Evolutionary conservation across 2,113 vertebrate species (phyloP), one percentile per base, ranked within the genome.

Genomic region (Paradoxurus hermaphroditus): DNA sequence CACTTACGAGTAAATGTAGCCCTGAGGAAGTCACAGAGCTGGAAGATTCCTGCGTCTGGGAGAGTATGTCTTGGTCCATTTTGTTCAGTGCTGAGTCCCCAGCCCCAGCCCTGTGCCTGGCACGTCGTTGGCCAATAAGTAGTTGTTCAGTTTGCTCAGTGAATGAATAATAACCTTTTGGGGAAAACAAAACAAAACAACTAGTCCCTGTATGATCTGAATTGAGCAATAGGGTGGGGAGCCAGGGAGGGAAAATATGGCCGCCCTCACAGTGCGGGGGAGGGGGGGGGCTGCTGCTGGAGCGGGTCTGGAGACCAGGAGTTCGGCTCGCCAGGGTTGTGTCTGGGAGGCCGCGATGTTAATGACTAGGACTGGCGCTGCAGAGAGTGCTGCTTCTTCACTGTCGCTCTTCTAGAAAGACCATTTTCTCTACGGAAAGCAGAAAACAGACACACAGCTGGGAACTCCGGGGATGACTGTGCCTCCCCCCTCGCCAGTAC

Each of bases 391-490:
- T 91, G n/a, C 31, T 31, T 82, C 94, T 44, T 36, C 31, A 19
- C 23, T 81, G 15, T 91, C 67, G 91, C 86, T 91, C 6, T 96
- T 97, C 49, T 92, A 98, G 97, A 95, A 94, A 53, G 87, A 49
- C 19, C 81, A 89, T 81, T 67, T 92, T 39, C 68, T 44, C 65
- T 23, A 68, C 15, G 53, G 59, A 68, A 96, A 82, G 23, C 96
- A 96, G 56, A 19, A 79, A 9, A 41, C 59, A 72, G 39, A 13
- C 36, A 4, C 4, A 23, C 34, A 2, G 7, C 25, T 3, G 2
- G 51, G 31, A 53, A 36, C 18, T 65, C n/a, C 70, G 29, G 10
- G 1, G 44, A 13, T 78, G 9, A 2, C 1, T 4, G 87, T 91
- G 41, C 90, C 81, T n/a, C 95, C 95, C 5, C 39, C 95, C 0